Evolutionary conservation across 1,140 invertebrate genomes (phyloP).

Genomic region (Hyphantria cunea): DNA sequence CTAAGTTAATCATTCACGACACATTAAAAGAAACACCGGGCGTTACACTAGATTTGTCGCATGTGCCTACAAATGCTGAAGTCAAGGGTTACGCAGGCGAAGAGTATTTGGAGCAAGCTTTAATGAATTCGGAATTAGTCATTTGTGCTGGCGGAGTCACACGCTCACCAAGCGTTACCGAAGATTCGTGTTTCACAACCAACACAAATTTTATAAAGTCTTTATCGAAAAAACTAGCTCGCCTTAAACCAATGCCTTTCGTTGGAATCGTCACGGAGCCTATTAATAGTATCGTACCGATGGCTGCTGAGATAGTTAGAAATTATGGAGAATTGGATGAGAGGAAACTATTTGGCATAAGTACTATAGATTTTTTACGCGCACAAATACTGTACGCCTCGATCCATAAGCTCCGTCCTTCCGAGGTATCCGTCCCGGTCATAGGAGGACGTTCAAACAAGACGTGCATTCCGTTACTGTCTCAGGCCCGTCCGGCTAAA

Average conservation of each 20-base stretch:
- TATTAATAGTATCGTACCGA: constrained; percentile 86
- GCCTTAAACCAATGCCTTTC: constrained; percentile 84
- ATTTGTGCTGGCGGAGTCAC: constrained; percentile 87
- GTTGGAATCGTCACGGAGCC: constrained; percentile 88
- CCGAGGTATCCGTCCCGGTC: constrained; percentile 84
- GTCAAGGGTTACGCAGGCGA: constrained; percentile 47
- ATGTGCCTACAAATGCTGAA: constrained; percentile 47
- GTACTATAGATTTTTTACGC: constrained; percentile 48
- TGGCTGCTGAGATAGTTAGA: constrained; percentile 86
- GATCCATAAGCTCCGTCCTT: constrained; percentile 78
- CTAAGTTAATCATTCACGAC: constrained; percentile 52
- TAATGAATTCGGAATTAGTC: constrained; percentile 81
- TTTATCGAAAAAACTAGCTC: constrained; percentile 80
- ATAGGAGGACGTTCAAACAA: constrained; percentile 87
- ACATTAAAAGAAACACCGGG: constrained; percentile 39
- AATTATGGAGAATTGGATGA: constrained; percentile 83
- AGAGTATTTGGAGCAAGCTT: constrained; percentile 52
- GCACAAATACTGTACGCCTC: constrained; percentile 85
- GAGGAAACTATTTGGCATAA: constrained; percentile 76
- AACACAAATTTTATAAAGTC: constrained; percentile 88
- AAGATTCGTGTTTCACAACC: constrained; percentile 86
- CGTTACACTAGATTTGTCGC: constrained; percentile 50
- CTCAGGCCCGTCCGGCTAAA: constrained; percentile 80
- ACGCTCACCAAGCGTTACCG: constrained; percentile 83
- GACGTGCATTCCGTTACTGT: constrained; percentile 87